These are phyloP conservation scores for Pseudanteris insignis DNA, from an alignment of 2,888 invertebrate genomes.

Conservation along the genomic window DNA sequence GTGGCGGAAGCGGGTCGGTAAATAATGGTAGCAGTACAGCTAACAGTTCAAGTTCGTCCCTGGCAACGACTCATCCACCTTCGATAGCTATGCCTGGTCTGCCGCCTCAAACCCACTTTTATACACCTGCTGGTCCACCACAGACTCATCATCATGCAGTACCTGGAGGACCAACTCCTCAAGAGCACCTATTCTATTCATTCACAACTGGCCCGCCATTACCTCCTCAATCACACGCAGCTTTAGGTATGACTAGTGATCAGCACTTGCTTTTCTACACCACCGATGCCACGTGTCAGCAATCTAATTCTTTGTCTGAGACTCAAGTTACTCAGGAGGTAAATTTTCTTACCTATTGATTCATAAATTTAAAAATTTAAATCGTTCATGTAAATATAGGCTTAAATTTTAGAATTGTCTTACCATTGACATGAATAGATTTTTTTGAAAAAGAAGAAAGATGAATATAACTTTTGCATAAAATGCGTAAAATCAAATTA, in stretches of 20 bases:
- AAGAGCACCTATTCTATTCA: slow-evolving; percentile 62
- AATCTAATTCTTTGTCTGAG: slow-evolving; percentile 51
- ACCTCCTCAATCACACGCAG: slow-evolving; percentile 54
- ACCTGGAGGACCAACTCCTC: slow-evolving; percentile 55
- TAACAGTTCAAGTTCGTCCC: slow-evolving; percentile 55
- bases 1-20: slow-evolving; percentile 49
- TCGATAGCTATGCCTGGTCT: slow-evolving; percentile 50
- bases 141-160: slow-evolving; percentile 55
- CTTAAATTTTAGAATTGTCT: too few relatives aligned
- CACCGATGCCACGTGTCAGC: slow-evolving; percentile 56
- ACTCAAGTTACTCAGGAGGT: slow-evolving; percentile 60
- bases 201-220: slow-evolving; percentile 56
- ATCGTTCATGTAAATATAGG: too few relatives aligned
- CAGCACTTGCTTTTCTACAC: slow-evolving; percentile 60
- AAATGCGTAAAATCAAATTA: too few relatives aligned
- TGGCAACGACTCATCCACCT: slow-evolving; percentile 49
- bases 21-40: slow-evolving; percentile 51
- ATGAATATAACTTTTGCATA: too few relatives aligned
- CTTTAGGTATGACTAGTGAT: slow-evolving; percentile 58
- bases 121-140: slow-evolving; percentile 53
- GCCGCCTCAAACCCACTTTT: slow-evolving; percentile 52
- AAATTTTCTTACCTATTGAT: too few relatives aligned
- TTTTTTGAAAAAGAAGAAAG: too few relatives aligned
- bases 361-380: too few relatives aligned
- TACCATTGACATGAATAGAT: too few relatives aligned